Base-by-base conservation (phyloP, 1,140 invertebrate genomes). In the Eupeodes corollae region DNA sequence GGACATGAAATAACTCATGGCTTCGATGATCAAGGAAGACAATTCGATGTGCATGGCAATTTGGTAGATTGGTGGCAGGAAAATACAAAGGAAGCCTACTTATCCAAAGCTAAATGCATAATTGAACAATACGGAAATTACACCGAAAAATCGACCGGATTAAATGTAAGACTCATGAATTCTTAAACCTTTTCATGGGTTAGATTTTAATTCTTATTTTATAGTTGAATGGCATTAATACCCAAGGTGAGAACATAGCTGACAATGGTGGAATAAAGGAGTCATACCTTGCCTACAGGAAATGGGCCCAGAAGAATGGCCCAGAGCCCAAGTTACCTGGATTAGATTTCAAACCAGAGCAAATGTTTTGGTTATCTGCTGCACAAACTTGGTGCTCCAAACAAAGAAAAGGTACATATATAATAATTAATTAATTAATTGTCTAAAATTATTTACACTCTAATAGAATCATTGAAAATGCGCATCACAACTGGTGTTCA, bases 1-100 rank as follows among this genome's bases (percentile, higher is more conserved):
- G 91, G 89, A 1, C 90, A 93, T 59, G 90, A 96, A 75, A 88
- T 96, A 39, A 93, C 89, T 0, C 91, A 96, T 62, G 90, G 87
- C 11, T 94, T 94, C 62, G 91, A 94, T 69, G 88, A 92, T 64
- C 82, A 88, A 68, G 86, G 86, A 35, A 77, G 89, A 15, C 88
- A 93, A 72, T 95, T 89, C 59, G 89, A 95, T 67, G 85, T 87
- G 50, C 78, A 89, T 42, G 92, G 92, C 32, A 91, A 90, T 62
- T 70, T 90, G 42, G 73, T 80, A 1, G 80, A 89, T 58, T 91
- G 88, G 88, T 93, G 90, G 90, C 76, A 81, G 41, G 69, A 78
- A 26, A 69, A 72, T 50, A 90, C 87, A 0, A 83, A 86, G 53
- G 70, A 79, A 44, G 76, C 78, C n/a, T 93, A 89, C 58, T 69